Conservation (phyloP, 2,113 vertebrate species). For the Spermophilus dauricus region DNA sequence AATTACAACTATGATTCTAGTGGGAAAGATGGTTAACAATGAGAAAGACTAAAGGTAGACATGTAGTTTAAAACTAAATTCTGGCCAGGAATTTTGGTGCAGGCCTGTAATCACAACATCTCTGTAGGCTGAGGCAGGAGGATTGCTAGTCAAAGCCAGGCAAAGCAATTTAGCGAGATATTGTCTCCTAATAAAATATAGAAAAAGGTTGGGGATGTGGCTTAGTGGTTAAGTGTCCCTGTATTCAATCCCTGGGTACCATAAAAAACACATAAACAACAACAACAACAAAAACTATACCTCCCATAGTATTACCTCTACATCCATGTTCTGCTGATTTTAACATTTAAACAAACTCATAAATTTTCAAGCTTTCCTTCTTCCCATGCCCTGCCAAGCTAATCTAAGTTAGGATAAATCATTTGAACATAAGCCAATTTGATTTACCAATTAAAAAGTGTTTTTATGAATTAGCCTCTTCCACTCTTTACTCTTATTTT, state of each 20-base stretch:
- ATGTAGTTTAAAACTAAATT: background rate
- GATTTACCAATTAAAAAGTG: background rate
- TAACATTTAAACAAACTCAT: background rate
- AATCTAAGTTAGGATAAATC: background rate
- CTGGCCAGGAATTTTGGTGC: background rate
- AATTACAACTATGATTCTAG: background rate
- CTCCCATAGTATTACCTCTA: background rate
- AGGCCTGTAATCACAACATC: too few relatives aligned
- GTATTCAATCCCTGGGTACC: too few relatives aligned
- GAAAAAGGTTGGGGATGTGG: too few relatives aligned
- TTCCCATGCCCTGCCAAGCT: background rate
- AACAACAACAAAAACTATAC: background rate
- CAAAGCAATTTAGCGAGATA: too few relatives aligned
- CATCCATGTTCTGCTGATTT: background rate
- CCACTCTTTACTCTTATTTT: background rate
- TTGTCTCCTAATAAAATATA: too few relatives aligned
- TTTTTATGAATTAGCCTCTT: background rate
- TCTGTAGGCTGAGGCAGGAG: too few relatives aligned
- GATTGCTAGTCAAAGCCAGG: too few relatives aligned
- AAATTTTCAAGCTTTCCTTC: background rate
- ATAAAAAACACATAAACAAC: too few relatives aligned
- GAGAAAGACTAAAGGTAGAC: background rate
- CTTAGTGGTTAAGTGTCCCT: too few relatives aligned
- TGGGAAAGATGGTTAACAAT: background rate
- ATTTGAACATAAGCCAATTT: background rate